These are phyloP conservation scores for Chelonus formosanus DNA, from an alignment of 2,888 invertebrate genomes.

Conservation along the genomic window DNA sequence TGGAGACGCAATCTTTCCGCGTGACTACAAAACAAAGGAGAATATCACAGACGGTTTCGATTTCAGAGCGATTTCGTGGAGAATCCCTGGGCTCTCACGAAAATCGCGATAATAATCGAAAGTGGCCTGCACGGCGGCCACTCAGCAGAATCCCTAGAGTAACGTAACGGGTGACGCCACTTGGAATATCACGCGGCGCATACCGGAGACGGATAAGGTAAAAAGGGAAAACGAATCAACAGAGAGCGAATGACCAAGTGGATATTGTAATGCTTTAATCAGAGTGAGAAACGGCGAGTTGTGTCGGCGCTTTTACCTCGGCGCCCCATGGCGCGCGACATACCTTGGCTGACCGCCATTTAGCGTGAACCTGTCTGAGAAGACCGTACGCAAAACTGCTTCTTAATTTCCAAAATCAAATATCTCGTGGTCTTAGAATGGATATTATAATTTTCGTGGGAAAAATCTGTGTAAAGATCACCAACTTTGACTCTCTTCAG, in stretches of 20 bases:
- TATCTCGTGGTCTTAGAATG: constrained; percentile 33
- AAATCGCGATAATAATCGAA: constrained; percentile 35
- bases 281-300: constrained; percentile 21
- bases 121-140: not conserved
- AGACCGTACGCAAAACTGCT: constrained; percentile 37
- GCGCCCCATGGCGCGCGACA: constrained; percentile 62
- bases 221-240: constrained; percentile 22
- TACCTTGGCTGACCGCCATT: constrained; percentile 61
- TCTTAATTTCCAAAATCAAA: constrained; percentile 54
- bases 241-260: constrained; percentile 27
- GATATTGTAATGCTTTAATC: constrained; percentile 1
- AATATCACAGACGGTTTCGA: constrained; percentile 15
- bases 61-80: constrained; percentile 13
- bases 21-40: not conserved
- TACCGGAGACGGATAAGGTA: constrained; percentile 37
- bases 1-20: constrained; percentile 6
- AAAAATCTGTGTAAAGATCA: constrained; percentile 13
- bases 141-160: constrained; percentile 24
- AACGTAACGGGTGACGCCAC: constrained; percentile 54
- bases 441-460: constrained; percentile 29
- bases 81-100: constrained; percentile 13
- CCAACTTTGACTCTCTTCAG: not conserved
- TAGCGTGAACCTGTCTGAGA: constrained; percentile 61
- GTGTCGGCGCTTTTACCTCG: constrained; percentile 60
- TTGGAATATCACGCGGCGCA: constrained; percentile 51